Evolutionary conservation across 2,797 vertebrate species (phyloP), one percentile per base, ranked within the genome.

Genomic region (Loriculus beryllinus): DNA sequence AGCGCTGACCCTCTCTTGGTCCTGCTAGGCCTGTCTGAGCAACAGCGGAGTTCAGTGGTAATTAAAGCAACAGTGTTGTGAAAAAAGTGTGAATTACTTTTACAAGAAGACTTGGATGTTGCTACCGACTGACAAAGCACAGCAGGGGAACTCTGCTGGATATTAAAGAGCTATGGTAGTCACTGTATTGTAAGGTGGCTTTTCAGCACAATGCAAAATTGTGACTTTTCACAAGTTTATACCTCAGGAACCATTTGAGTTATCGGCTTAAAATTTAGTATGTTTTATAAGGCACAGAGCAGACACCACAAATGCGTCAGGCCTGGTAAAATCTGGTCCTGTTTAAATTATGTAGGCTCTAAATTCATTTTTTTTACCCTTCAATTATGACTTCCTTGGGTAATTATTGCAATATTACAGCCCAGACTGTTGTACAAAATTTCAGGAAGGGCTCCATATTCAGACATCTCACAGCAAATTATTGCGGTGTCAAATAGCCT

Each of bases 71-170:
- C 97, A 97, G 97, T 97, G 96, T 98, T 97, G 97, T 97, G 96
- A 97, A 97, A 97, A 98, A 98, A 98, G 98, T 98, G 98, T 97
- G 98, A 98, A 98, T 98, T 98, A 98, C 98, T 98, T 98, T 98
- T 98, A 97, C 93, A 45, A 97, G 96, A 97, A 96, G 97, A 97
- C 97, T 98, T 97, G 97, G 97, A 98, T 98, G 97, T 97, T 98
- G 97, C 97, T 96, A 96, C 97, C 94, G 95, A 97, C 97, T 97
- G 98, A 98, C 98, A 98, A 97, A 98, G 97, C 98, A 97, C 98
- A 98, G 98, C 93, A 85, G 97, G 98, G 97, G 94, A 92, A 97
- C 97, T 97, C 97, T 93, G 98, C 97, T 98, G 98, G 98, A 97
- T 98, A 97, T 97, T 98, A 98, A 98, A 97, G 97, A 97, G 97